phyloP scores from a whole-genome alignment of 2,113 vertebrate genomes.

The Anguilla japonica region DNA sequence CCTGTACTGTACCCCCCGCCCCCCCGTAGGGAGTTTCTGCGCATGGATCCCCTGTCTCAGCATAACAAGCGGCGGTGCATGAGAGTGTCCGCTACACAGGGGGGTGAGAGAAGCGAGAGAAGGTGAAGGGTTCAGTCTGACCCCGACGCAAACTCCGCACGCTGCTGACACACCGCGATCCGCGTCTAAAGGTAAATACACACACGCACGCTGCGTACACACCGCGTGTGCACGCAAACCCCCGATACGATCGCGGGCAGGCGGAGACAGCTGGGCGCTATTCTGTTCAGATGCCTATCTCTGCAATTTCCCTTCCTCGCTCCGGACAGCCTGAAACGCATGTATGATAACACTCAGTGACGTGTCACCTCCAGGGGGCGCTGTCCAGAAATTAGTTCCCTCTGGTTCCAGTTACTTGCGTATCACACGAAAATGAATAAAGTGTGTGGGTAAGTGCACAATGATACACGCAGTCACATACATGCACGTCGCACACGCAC shows the following conservation, averaged over 20 bases:
- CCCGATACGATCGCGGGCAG: not conserved
- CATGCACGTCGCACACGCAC: conserved; percentile 18
- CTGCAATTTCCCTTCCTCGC: not conserved
- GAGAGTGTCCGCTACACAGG: no score
- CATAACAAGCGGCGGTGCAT: no score
- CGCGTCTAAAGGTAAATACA: conserved; percentile 5
- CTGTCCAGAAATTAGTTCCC: no score
- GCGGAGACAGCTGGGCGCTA: not conserved
- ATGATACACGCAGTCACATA: conserved; percentile 8
- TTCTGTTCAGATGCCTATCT: not conserved
- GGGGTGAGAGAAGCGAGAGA: no score
- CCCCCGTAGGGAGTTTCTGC: no score
- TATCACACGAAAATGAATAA: no score
- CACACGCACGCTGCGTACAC: conserved; percentile 4
- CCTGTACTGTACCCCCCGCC: no score
- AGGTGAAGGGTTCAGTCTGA: not conserved
- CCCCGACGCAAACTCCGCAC: not conserved
- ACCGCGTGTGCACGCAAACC: not conserved
- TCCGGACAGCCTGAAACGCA: not conserved
- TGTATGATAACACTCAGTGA: not conserved
- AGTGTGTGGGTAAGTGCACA: no score
- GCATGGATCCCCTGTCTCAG: no score
- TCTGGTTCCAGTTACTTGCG: not conserved
- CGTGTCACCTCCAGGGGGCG: not conserved
- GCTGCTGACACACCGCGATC: not conserved